Conservation (phyloP, 2,113 vertebrate species). For the Choloepus hoffmanni region DNA sequence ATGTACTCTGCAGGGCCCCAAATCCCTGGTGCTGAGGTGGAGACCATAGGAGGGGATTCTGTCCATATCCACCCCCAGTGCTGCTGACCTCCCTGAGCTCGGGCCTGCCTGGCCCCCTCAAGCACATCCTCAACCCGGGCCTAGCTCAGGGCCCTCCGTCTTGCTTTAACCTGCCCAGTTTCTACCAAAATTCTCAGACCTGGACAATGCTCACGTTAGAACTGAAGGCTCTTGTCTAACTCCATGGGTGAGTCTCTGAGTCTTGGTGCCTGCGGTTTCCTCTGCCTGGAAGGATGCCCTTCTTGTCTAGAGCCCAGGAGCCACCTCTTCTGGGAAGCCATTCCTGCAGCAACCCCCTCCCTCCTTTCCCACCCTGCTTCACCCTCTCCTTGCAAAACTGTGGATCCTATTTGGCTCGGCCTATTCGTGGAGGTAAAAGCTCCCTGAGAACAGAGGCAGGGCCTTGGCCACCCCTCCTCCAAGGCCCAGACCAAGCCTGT, state of each 20-base stretch:
- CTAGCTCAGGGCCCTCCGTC: neutral
- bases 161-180: neutral
- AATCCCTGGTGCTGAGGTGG: neutral
- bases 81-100: neutral
- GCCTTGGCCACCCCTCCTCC: neutral
- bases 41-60: neutral
- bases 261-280: neutral
- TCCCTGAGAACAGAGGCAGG: neutral
- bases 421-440: neutral
- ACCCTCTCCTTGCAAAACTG: neutral
- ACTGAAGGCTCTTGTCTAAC: neutral
- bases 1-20: neutral
- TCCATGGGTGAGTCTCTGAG: neutral
- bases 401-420: neutral
- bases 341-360: neutral
- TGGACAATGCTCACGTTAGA: neutral
- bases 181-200: neutral
- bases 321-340: neutral
- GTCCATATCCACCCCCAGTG: neutral
- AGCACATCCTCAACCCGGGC: neutral
- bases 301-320: neutral
- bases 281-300: neutral
- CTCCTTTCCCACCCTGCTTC: neutral
- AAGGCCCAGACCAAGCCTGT: neutral
- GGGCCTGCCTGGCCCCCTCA: neutral